Percentiles rank a stretch among this genome's conserved stretches.
phyloP scores from a whole-genome alignment of 2,888 invertebrate genomes.

The Mythimna impura region DNA sequence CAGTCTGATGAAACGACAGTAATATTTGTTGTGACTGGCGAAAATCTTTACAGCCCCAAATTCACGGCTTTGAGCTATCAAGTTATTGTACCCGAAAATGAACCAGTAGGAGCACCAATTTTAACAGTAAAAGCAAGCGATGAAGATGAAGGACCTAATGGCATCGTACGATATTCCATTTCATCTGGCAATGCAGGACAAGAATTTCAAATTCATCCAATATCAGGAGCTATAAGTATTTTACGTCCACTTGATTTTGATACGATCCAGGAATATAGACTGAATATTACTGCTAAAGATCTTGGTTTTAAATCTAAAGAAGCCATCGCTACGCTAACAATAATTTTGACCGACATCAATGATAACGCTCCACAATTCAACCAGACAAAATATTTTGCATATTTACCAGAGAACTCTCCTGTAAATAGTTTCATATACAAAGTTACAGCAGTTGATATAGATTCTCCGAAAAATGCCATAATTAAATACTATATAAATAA shows the following conservation, averaged over 20 bases:
- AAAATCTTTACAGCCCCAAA: constrained; percentile 94
- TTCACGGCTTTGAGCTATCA: constrained; percentile 96
- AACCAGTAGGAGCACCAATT: constrained; percentile 96
- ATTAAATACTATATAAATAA: constrained; percentile 96
- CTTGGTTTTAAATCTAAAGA: constrained; percentile 94
- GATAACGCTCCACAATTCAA: constrained; percentile 97
- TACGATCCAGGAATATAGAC: constrained; percentile 94
- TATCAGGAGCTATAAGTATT: constrained; percentile 95
- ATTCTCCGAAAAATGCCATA: constrained; percentile 96
- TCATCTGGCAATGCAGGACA: constrained; percentile 95
- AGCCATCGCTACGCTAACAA: constrained; percentile 95
- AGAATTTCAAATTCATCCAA: constrained; percentile 94
- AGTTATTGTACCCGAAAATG: constrained; percentile 97
- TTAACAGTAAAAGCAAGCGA: constrained; percentile 96
- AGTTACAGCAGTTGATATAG: constrained; percentile 95
- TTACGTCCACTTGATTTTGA: constrained; percentile 96
- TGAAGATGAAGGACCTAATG: constrained; percentile 96
- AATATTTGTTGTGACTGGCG: constrained; percentile 95
- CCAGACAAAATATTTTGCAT: constrained; percentile 94
- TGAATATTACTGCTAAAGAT: constrained; percentile 97
- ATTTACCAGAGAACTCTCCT: constrained; percentile 95
- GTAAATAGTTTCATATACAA: constrained; percentile 93
- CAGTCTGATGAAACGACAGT: constrained; percentile 94
- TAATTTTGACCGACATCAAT: constrained; percentile 97
- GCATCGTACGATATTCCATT: constrained; percentile 95